Percentiles rank a stretch among this genome's conserved stretches.
Evolutionary conservation across 2,113 vertebrate genomes (phyloP).

Genomic region (Rhynchopsitta pachyrhyncha): DNA sequence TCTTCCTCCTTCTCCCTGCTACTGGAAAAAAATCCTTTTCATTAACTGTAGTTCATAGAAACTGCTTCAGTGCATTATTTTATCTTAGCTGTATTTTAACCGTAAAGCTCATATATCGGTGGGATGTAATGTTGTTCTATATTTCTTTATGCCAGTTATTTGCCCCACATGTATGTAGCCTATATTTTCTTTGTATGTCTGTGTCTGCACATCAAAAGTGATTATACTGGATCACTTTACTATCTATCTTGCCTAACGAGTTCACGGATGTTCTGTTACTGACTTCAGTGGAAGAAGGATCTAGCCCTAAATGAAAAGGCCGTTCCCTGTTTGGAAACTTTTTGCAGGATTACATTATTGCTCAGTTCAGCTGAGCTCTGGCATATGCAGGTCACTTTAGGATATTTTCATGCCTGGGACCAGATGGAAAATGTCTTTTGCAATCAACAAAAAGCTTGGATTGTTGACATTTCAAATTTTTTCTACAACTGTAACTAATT

Average conservation of each 20-base stretch:
- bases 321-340: neutral
- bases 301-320: neutral
- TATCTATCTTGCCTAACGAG: neutral
- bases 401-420: constrained; percentile 55
- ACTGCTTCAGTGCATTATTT: neutral
- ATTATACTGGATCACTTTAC: neutral
- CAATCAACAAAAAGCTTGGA: constrained; percentile 49
- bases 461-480: constrained; percentile 55
- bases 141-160: neutral
- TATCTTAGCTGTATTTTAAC: neutral
- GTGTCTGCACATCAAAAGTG: neutral
- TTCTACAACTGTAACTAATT: constrained; percentile 62
- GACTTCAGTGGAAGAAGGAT: neutral
- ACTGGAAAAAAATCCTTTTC: neutral
- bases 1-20: neutral
- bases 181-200: neutral
- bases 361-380: constrained; percentile 25
- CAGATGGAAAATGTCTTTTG: constrained; percentile 66
- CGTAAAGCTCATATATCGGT: neutral
- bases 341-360: neutral
- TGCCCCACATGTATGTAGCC: neutral
- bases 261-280: neutral
- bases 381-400: constrained; percentile 45
- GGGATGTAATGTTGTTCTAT: neutral
- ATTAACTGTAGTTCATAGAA: neutral